Evolutionary conservation across 2,888 invertebrate species (phyloP), one percentile per base, ranked within the genome.

Genomic region (Acleris cristana): DNA sequence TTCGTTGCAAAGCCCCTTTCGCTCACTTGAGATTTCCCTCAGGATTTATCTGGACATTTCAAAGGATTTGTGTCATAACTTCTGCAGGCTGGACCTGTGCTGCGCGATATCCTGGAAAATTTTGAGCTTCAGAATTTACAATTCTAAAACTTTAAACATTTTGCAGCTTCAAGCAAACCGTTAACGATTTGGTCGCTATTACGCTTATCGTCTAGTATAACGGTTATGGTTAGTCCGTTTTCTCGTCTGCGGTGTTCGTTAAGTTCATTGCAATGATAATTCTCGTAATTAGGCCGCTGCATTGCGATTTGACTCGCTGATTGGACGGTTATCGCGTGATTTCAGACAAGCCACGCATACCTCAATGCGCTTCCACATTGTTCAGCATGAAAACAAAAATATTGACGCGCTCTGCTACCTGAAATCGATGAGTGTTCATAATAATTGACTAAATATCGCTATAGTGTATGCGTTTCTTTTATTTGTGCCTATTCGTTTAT

Each of bases 331-430:
- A 78, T 71, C 74, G 73, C 73, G 69, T 73, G 75, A 73, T 71
- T 75, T 73, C 72, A 74, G 70, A 70, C 70, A 64, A 73, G 73
- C 64, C 74, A 72, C 71, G 74, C 75, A 69, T 66, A 44, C 26
- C 40, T 26, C 48, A 19, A 19, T 49, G 49, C 58, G 48, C 58
- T 67, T 67, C 67, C 63, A 63, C 63, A 58, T 63, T 58, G 23
- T n/a, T 54, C 40, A 2, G n/a, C 40, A 26, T 21, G 51, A 48
- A 44, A 40, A 49, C 40, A 34, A 58, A 52, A 63, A 63, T 19
- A 63, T 34, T 58, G 21, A 52, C 18, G 60, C 6, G 48, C 12
- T 65, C 21, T 21, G 21, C 44, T n/a, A 23, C 26, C 18, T 53
- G 54, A 48, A 48, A 18, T 48, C 18, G 48, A 18, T 8, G 18